phyloP scores from a whole-genome alignment of 2,888 invertebrate genomes.

The Nudaria mundana region DNA sequence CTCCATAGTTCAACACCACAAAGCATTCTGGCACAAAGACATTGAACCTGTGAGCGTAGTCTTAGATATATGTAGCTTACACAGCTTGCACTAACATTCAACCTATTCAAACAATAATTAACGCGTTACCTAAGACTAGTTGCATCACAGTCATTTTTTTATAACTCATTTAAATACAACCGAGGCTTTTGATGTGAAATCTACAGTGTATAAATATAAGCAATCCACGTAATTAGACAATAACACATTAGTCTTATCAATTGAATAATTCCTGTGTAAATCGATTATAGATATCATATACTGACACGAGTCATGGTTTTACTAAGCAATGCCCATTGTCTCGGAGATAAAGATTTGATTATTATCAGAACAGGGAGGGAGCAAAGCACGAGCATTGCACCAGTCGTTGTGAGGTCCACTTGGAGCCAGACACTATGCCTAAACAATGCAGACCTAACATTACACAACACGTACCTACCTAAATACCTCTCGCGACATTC shows the following conservation, averaged over 20 bases:
- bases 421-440: too few species aligned
- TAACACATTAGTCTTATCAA: background rate
- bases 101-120: constrained; percentile 44
- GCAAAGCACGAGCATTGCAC: constrained; percentile 34
- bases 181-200: too few species aligned
- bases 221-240: background rate
- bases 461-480: constrained; percentile 57
- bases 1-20: too few species aligned
- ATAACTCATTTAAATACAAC: too few species aligned
- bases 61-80: constrained; percentile 51
- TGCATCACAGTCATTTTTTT: too few species aligned
- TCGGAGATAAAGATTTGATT: constrained; percentile 46
- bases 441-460: constrained; percentile 47
- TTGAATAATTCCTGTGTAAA: constrained; percentile 1
- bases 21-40: constrained; percentile 56
- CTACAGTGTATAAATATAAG: background rate
- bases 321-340: constrained; percentile 56
- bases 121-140: constrained; percentile 22
- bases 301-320: constrained; percentile 34
- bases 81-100: constrained; percentile 53
- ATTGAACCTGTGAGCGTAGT: constrained; percentile 65
- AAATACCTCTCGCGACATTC: constrained; percentile 39
- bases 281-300: constrained; percentile 28
- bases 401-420: constrained; percentile 13
- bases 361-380: constrained; percentile 43